Evolutionary conservation across 2,888 invertebrate species (phyloP).

Genomic region (Conistra vaccinii): DNA sequence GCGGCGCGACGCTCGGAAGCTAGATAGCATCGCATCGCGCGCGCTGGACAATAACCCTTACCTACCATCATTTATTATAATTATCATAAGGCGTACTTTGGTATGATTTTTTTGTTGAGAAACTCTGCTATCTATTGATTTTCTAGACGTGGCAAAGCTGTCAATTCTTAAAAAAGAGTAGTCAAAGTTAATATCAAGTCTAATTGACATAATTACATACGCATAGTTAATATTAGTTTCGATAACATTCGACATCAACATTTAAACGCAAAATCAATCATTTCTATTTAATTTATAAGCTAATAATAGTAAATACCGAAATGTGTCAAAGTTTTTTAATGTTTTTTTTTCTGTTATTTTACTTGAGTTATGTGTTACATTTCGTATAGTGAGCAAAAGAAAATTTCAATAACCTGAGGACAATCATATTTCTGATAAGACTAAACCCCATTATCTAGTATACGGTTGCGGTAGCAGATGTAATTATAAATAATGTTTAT

Average conservation of each 20-base stretch:
- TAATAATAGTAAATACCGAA: too few relatives aligned
- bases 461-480: slow-evolving; percentile 62
- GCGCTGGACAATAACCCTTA: slow-evolving; percentile 89
- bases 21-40: slow-evolving; percentile 88
- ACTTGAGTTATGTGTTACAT: too few relatives aligned
- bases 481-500: slow-evolving; percentile 67
- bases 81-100: slow-evolving; percentile 78
- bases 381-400: not conserved
- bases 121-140: slow-evolving; percentile 26
- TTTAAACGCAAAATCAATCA: too few relatives aligned
- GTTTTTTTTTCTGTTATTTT: not conserved
- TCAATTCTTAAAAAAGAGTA: not conserved
- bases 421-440: slow-evolving; percentile 17
- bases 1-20: slow-evolving; percentile 87
- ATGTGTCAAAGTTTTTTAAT: not conserved
- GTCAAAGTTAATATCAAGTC: slow-evolving; percentile 11
- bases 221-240: too few relatives aligned
- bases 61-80: slow-evolving; percentile 85
- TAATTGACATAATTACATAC: not conserved
- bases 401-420: not conserved
- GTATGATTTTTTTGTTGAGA: slow-evolving; percentile 68
- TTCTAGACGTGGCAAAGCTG: slow-evolving; percentile 4
- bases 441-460: slow-evolving; percentile 50
- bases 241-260: too few relatives aligned
- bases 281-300: too few relatives aligned